Conservation (phyloP, 1,140 invertebrate genomes). For the Triops cancriformis region DNA sequence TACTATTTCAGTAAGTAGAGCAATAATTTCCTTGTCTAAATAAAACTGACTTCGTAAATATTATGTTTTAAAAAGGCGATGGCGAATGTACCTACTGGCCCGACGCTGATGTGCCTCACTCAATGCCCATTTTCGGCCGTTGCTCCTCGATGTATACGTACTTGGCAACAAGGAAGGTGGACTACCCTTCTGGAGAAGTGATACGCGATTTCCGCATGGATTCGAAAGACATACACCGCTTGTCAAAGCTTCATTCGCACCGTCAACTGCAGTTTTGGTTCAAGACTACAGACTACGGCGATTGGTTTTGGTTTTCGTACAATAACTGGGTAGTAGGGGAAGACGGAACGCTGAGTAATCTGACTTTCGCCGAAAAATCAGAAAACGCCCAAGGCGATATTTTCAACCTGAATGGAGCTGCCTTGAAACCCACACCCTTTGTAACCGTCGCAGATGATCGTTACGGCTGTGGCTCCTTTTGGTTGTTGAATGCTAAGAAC, state of each 20-base stretch:
- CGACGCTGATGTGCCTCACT: background rate
- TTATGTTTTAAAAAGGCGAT: background rate
- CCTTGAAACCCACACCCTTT: background rate
- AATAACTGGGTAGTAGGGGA: background rate
- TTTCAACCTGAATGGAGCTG: background rate
- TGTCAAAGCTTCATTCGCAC: background rate
- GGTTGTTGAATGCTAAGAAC: background rate
- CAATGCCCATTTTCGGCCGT: background rate
- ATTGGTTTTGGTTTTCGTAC: background rate
- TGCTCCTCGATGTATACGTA: background rate
- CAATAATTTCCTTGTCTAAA: background rate
- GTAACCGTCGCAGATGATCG: background rate
- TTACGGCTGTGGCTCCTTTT: background rate
- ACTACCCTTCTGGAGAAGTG: background rate
- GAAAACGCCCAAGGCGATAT: background rate
- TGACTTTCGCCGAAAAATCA: background rate
- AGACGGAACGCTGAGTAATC: background rate
- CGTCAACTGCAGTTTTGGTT: background rate
- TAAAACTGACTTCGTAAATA: background rate
- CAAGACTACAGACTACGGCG: background rate
- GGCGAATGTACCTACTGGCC: background rate
- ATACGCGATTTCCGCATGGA: background rate
- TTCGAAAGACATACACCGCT: background rate
- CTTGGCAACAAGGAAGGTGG: background rate
- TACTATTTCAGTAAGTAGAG: background rate